Evolutionary conservation across 2,113 vertebrate genomes (phyloP), one percentile per base, ranked within the genome.

Genomic region (Podilymbus podiceps): DNA sequence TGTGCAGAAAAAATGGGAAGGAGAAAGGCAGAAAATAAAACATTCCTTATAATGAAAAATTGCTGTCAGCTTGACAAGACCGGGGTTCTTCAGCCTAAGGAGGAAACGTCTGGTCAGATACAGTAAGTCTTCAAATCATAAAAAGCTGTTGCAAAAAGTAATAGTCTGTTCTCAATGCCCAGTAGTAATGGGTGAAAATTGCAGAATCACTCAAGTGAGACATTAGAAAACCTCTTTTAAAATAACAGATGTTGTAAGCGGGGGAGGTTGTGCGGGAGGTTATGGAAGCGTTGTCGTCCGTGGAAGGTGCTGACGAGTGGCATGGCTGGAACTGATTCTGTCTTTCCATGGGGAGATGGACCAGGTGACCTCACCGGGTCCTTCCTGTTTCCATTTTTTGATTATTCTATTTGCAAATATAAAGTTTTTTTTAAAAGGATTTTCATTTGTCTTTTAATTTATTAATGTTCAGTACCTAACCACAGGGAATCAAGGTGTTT

Each of bases 161-260:
- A n/a, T 85, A 63, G 12, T 35, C 49, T 87, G 23, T 75, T 87
- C 60, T 72, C 68, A 30, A 1, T 75, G n/a, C 33, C 66, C 33
- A 67, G 67, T 38, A 62, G 17, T 66, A 59, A 83, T 50, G 38
- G 47, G 46, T 77, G 44, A 74, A 86, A 92, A 86, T 22, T 92
- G 42, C 47, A 84, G 75, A 71, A 80, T 78, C 28, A 13, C 38
- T 80, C 15, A 56, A 40, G 66, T 60, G 28, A 74, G 63, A 62
- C 24, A 5, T 86, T 53, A 58, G 31, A 38, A 83, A 93, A n/a
- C 12, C 12, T 11, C 10, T 49, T 85, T 79, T 74, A 24, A n/a
- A 74, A 23, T 62, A 42, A 11, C 0, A 0, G 22, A 7, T 42
- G 3, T 33, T 33, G 27, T 42, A n/a, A 74, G 68, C 33, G 40